Percentiles rank a stretch among this genome's conserved stretches.
Evolutionary conservation across 2,888 invertebrate species (phyloP).

Genomic region (Parascotia fuliginaria): DNA sequence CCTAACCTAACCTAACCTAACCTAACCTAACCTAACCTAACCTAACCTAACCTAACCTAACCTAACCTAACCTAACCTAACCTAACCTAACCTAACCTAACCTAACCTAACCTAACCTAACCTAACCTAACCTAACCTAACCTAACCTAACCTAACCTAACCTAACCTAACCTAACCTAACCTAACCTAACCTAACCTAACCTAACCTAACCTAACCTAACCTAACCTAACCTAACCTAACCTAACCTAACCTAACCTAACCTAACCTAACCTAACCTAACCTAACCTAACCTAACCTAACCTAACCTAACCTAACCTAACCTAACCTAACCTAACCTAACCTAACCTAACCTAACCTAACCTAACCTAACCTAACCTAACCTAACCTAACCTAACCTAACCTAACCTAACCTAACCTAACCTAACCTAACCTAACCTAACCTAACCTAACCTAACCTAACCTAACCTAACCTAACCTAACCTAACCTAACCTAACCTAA

Average conservation of each 20-base stretch:
- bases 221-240: slow-evolving; percentile 18
- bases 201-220: slow-evolving; percentile 15
- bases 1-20: slow-evolving; percentile 36
- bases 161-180: slow-evolving; percentile 14
- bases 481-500: slow-evolving; percentile 3
- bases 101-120: slow-evolving; percentile 16
- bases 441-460: slow-evolving; percentile 9
- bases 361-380: slow-evolving; percentile 2
- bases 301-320: slow-evolving; percentile 6
- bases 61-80: slow-evolving; percentile 8
- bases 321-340: slow-evolving; percentile 13
- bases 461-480: slow-evolving; percentile 4
- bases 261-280: background rate
- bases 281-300: slow-evolving; percentile 8
- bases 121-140: slow-evolving; percentile 13
- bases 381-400: slow-evolving; percentile 9
- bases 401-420: slow-evolving; percentile 9
- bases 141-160: slow-evolving; percentile 24
- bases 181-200: background rate
- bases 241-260: background rate
- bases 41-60: slow-evolving; percentile 32
- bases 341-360: slow-evolving; percentile 13
- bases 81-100: slow-evolving; percentile 20
- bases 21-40: slow-evolving; percentile 22
- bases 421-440: slow-evolving; percentile 9